Percentiles rank a stretch among this genome's conserved stretches.
Evolutionary conservation across 2,113 vertebrate species (phyloP).

Genomic region (Cyanistes caeruleus): DNA sequence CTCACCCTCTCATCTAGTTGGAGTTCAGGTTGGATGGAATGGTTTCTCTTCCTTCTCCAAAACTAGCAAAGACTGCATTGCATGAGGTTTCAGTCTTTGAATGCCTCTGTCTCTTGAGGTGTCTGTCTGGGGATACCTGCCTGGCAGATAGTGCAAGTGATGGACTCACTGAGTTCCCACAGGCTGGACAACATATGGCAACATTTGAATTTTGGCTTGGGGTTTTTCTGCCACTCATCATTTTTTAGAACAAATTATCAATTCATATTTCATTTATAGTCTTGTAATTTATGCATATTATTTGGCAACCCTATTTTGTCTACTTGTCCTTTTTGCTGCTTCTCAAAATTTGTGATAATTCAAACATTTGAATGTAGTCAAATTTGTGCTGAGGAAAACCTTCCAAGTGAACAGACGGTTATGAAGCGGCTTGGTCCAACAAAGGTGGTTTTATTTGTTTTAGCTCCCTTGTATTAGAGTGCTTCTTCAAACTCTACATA

Average conservation of each 20-base stretch:
- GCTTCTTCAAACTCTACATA: background rate
- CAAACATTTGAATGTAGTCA: background rate
- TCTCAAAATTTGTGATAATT: background rate
- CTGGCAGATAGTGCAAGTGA: background rate
- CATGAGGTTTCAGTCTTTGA: background rate
- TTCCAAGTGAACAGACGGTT: slow-evolving; percentile 11
- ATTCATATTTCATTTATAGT: background rate
- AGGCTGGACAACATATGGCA: background rate
- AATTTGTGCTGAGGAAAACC: background rate
- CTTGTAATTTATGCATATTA: background rate
- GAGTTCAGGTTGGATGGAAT: background rate
- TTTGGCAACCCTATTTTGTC: background rate
- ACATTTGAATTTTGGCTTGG: background rate
- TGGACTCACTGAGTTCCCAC: background rate
- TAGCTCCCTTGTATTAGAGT: background rate
- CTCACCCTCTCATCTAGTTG: background rate
- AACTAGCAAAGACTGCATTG: background rate
- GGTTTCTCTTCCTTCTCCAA: background rate
- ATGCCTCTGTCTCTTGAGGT: background rate
- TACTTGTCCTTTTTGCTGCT: background rate
- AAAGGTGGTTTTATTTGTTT: slow-evolving; percentile 32
- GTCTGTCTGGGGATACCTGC: background rate
- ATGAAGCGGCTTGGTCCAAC: background rate
- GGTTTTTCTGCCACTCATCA: background rate
- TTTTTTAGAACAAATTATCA: slow-evolving; percentile 28